These are phyloP conservation scores for Zoroaster sp. DNA, from an alignment of 53 echinoderm and acorn worm genomes.

Conservation along the genomic window DNA sequence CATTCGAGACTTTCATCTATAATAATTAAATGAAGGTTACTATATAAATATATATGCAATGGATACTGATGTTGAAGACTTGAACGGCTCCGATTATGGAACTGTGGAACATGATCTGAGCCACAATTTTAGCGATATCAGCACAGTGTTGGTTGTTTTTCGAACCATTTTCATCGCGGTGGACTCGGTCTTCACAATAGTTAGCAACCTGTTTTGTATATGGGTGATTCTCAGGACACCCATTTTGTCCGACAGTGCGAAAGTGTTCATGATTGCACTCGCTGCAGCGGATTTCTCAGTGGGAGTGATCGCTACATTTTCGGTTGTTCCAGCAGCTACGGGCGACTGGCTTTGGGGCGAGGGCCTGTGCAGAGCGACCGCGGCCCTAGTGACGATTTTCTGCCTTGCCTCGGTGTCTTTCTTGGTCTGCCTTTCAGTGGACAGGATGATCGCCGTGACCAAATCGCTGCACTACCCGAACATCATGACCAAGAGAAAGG, in stretches of 20 bases:
- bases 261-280: conserved; percentile 63
- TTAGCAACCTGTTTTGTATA: conserved; percentile 43
- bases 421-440: conserved; percentile 49
- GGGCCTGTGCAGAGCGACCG: conserved; percentile 22
- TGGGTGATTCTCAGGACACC: conserved; percentile 33
- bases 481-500: conserved; percentile 18
- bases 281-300: conserved; percentile 55
- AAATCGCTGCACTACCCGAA: conserved; percentile 42
- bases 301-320: conserved; percentile 42
- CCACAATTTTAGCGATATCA: neutral
- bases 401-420: conserved; percentile 59
- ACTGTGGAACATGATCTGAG: neutral
- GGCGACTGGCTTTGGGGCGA: conserved; percentile 51
- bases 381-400: conserved; percentile 59
- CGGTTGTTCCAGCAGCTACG: conserved; percentile 32
- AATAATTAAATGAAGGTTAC: neutral
- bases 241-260: conserved; percentile 45
- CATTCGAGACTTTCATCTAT: neutral
- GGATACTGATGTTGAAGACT: neutral
- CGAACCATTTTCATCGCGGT: conserved; percentile 47
- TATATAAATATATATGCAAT: too few relatives aligned
- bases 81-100: neutral
- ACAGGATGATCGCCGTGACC: conserved; percentile 51
- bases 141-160: conserved; percentile 24
- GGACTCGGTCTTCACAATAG: conserved; percentile 38